Conservation (phyloP, 2,113 vertebrate genomes). For the Phasianus colchicus region DNA sequence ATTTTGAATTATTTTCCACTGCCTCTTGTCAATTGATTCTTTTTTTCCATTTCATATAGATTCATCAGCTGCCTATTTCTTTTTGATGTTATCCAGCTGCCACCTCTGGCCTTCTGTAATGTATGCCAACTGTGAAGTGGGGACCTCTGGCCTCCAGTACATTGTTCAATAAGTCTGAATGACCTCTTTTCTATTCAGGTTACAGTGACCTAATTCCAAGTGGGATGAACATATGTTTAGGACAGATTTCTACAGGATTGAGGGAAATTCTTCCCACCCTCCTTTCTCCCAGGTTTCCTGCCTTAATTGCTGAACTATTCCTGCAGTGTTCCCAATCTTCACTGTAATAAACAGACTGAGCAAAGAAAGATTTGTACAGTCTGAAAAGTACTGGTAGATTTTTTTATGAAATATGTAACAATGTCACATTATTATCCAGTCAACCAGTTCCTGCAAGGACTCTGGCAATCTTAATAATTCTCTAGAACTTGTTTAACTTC, state of each 20-base stretch:
- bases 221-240: not conserved
- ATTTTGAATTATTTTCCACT: not conserved
- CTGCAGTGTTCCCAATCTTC: not conserved
- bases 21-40: fast-evolving
- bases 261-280: not conserved
- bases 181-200: not conserved
- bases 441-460: not conserved
- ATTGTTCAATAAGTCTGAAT: not conserved
- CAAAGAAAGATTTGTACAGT: not conserved
- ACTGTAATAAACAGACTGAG: not conserved
- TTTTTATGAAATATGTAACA: not conserved
- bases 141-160: not conserved
- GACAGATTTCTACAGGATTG: not conserved
- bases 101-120: not conserved
- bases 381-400: not conserved
- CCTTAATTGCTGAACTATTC: not conserved
- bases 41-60: not conserved
- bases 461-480: not conserved
- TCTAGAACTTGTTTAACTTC: not conserved
- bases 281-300: not conserved
- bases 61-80: not conserved
- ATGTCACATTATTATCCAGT: not conserved
- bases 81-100: not conserved
- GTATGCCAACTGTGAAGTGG: not conserved
- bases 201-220: not conserved